These are phyloP conservation scores for Pygmarrhopalites habei DNA, from an alignment of 1,140 invertebrate genomes.

Conservation along the genomic window DNA sequence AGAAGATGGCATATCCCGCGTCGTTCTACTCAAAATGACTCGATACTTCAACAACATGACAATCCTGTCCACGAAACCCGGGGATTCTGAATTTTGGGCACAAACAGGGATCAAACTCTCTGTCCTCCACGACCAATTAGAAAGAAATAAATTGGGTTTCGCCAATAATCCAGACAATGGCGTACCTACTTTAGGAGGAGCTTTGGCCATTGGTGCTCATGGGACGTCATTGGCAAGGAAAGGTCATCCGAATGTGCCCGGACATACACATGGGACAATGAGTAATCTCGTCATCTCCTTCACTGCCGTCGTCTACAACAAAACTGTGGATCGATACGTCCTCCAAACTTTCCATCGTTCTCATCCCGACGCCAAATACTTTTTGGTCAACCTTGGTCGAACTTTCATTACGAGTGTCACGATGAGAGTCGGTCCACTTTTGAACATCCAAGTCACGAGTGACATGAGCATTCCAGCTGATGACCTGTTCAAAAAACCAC, in stretches of 20 bases:
- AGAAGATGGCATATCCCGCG: too few relatives aligned
- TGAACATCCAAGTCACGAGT: constrained; percentile 13
- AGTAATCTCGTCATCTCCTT: constrained; percentile 26
- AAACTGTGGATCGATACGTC: constrained; percentile 1
- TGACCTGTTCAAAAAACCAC: constrained; percentile 20
- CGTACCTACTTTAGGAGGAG: constrained; percentile 23
- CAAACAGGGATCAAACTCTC: constrained; percentile 7
- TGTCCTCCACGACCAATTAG: constrained; percentile 13
- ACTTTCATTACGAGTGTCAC: constrained; percentile 17
- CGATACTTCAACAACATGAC: too few relatives aligned
- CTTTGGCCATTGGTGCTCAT: constrained; percentile 26
- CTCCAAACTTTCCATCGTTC: constrained; percentile 18
- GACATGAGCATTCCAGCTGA: background rate
- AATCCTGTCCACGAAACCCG: too few relatives aligned
- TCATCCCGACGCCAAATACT: constrained; percentile 15
- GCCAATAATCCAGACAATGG: constrained; percentile 6
- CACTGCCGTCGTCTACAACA: constrained; percentile 24
- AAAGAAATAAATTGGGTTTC: constrained; percentile 8
- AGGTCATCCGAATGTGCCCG: background rate
- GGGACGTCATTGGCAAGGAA: too few relatives aligned
- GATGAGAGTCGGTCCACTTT: constrained; percentile 7
- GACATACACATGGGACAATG: constrained; percentile 7
- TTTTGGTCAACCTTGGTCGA: constrained; percentile 24
- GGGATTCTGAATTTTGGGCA: constrained; percentile 5
- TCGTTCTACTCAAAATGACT: too few relatives aligned